Evolutionary conservation across 2,113 vertebrate genomes (phyloP).

Genomic region (Zootoca vivipara): DNA sequence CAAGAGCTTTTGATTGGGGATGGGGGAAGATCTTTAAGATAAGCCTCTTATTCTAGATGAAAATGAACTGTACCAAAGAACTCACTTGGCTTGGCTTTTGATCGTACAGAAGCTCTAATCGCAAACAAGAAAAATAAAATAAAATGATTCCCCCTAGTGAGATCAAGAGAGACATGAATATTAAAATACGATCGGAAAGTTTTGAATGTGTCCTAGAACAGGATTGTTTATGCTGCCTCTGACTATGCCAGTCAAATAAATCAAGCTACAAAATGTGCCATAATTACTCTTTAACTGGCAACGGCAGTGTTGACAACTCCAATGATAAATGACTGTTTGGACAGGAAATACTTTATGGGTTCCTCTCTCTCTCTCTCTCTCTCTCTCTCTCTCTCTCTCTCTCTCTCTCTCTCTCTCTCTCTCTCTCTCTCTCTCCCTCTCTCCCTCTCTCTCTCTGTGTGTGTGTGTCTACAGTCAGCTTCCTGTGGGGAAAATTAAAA

Average conservation of each 20-base stretch:
- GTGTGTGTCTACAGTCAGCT: slow-evolving; percentile 28
- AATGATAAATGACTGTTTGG: slow-evolving; percentile 58
- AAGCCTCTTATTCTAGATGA: slow-evolving; percentile 52
- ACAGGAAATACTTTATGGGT: slow-evolving; percentile 57
- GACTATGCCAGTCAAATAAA: slow-evolving; percentile 68
- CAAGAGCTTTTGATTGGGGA: slow-evolving; percentile 26
- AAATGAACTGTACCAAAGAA: slow-evolving; percentile 6
- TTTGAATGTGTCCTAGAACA: slow-evolving; percentile 60
- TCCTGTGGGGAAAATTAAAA: slow-evolving; percentile 57
- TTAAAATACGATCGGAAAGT: slow-evolving; percentile 65
- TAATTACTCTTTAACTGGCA: slow-evolving; percentile 67
- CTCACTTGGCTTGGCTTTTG: slow-evolving; percentile 30
- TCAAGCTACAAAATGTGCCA: slow-evolving; percentile 62
- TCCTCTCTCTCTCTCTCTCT: too few species aligned
- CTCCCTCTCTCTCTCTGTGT: too few species aligned
- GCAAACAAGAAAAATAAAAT: slow-evolving; percentile 10
- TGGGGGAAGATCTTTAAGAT: slow-evolving; percentile 29
- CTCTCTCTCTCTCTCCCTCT: too few species aligned
- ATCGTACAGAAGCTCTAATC: background rate
- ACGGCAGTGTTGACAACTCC: slow-evolving; percentile 59
- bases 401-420: too few species aligned
- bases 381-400: too few species aligned
- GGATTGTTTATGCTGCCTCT: slow-evolving; percentile 63
- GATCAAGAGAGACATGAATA: slow-evolving; percentile 63
- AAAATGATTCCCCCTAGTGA: slow-evolving; percentile 37